These are phyloP conservation scores for Amphimedon queenslandica DNA, from an alignment of 37 sponge, comb jelly and placozoan species.

Conservation along the genomic window DNA sequence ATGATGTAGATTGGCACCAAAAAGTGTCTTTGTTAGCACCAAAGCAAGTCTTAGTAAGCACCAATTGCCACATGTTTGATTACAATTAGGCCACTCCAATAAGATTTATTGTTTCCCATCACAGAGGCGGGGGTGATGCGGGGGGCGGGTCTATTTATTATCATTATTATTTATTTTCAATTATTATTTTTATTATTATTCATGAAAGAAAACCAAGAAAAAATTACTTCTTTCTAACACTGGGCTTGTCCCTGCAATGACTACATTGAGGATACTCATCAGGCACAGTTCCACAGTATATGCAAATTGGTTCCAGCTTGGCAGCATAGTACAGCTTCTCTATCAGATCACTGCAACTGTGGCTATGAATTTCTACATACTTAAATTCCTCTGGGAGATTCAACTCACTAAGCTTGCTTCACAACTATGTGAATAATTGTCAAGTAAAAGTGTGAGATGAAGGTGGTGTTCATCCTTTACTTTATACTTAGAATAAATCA, in stretches of 20 bases:
- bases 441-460: constrained; percentile 16
- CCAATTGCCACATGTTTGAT: no score
- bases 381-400: constrained; percentile 1
- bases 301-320: constrained; percentile 40
- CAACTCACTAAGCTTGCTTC: constrained; percentile 24
- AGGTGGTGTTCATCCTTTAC: constrained; percentile 2
- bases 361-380: constrained; percentile 1
- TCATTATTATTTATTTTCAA: no score
- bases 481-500: constrained; percentile 36
- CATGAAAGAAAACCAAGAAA: no score
- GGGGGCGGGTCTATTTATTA: not conserved
- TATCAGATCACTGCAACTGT: constrained; percentile 23
- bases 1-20: no score
- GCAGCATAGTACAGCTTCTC: constrained; percentile 57
- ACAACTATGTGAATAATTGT: constrained; percentile 24
- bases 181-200: no score
- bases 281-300: constrained; percentile 28
- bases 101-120: not conserved
- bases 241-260: not conserved
- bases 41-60: no score
- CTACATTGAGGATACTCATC: constrained; percentile 23
- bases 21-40: no score
- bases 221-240: not conserved
- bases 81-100: not conserved
- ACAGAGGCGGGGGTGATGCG: not conserved